Evolutionary conservation across 2,797 vertebrate genomes (phyloP).

Genomic region (Sebastes kiyomatsui): DNA sequence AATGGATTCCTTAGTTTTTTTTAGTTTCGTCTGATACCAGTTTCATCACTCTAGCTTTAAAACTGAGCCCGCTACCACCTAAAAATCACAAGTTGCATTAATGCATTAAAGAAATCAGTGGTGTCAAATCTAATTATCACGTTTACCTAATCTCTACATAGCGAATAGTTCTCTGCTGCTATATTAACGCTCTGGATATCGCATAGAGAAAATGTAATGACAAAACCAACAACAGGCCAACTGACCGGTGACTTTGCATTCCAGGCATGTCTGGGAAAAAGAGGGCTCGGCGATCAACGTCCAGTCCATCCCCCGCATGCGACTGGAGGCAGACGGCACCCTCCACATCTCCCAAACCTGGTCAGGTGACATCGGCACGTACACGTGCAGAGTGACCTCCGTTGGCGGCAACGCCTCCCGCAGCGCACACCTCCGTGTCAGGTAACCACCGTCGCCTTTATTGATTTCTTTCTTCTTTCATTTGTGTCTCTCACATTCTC

Average conservation of each 20-base stretch:
- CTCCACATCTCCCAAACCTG: conserved; percentile 97
- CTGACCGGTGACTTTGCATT: conserved; percentile 20
- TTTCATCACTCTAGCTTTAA: no score
- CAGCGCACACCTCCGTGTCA: conserved; percentile 92
- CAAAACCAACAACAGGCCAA: neutral
- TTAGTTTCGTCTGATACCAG: no score
- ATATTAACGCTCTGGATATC: neutral
- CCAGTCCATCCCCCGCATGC: conserved; percentile 86
- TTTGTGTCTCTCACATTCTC: neutral
- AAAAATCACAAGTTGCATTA: no score
- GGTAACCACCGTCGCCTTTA: conserved; percentile 76
- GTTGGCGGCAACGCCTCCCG: conserved; percentile 93
- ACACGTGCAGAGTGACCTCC: conserved; percentile 93
- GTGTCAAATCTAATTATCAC: no score
- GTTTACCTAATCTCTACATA: no score
- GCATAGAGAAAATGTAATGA: neutral
- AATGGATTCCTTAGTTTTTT: no score
- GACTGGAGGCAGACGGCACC: conserved; percentile 86
- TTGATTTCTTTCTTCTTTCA: neutral
- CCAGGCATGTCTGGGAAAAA: conserved; percentile 94
- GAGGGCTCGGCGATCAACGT: conserved; percentile 83
- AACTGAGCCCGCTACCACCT: no score
- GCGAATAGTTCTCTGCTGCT: no score
- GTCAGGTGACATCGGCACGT: conserved; percentile 96
- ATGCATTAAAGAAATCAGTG: no score